These are phyloP conservation scores for Ceriagrion tenellum DNA, from an alignment of 2,888 invertebrate species.

Conservation along the genomic window DNA sequence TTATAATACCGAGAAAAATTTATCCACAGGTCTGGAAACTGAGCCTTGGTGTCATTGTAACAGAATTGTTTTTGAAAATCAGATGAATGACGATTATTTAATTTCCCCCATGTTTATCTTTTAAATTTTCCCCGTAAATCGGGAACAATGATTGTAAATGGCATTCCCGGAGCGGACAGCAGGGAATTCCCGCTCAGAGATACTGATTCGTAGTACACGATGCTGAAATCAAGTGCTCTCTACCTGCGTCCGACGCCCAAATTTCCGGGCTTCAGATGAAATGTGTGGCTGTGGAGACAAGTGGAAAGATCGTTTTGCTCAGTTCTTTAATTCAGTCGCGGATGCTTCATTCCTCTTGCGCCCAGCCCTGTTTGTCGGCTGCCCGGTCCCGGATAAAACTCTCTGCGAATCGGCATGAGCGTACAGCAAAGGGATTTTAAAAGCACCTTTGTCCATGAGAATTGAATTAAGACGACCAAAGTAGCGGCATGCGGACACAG, in stretches of 20 bases:
- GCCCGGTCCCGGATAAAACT: neutral
- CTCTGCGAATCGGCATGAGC: neutral
- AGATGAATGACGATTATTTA: too few relatives aligned
- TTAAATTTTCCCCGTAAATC: too few relatives aligned
- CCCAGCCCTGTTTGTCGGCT: neutral
- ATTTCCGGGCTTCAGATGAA: neutral
- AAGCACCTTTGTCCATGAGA: neutral
- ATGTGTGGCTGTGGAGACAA: neutral
- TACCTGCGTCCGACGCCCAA: neutral
- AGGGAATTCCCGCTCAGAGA: too few relatives aligned
- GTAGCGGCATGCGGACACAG: neutral
- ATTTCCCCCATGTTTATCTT: too few relatives aligned
- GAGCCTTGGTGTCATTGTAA: too few relatives aligned
- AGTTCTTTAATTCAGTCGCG: too few relatives aligned
- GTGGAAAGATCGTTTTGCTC: neutral
- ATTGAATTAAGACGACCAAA: neutral
- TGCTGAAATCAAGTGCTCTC: neutral
- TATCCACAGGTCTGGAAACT: too few relatives aligned
- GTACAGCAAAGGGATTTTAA: neutral
- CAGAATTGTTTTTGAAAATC: too few relatives aligned
- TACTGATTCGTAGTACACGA: too few relatives aligned
- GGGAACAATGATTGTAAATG: too few relatives aligned
- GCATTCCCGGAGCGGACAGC: too few relatives aligned
- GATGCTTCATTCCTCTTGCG: neutral
- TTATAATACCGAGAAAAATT: too few relatives aligned